phyloP scores from a whole-genome alignment of 2,888 invertebrate genomes.

The Drosophila recens region DNA sequence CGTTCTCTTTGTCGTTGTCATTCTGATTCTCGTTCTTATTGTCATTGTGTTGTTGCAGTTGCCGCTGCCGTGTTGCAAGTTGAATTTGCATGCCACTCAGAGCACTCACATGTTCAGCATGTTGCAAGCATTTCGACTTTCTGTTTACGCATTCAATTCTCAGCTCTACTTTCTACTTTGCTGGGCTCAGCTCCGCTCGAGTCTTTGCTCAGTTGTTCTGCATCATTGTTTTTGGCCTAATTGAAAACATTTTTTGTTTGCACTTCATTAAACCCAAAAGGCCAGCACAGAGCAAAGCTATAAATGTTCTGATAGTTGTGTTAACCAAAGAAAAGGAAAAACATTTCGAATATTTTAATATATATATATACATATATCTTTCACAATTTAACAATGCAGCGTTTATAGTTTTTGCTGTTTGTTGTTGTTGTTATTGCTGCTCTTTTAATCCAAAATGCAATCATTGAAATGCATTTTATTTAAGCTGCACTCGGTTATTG shows the following conservation, averaged over 20 bases:
- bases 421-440: slow-evolving; percentile 21
- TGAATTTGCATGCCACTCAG: slow-evolving; percentile 77
- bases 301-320: slow-evolving; percentile 26
- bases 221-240: slow-evolving; percentile 59
- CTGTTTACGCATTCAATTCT: slow-evolving; percentile 47
- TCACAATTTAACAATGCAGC: slow-evolving; percentile 36
- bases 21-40: slow-evolving; percentile 7
- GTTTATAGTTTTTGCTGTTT: slow-evolving; percentile 16
- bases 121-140: slow-evolving; percentile 57
- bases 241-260: slow-evolving; percentile 79
- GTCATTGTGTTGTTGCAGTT: slow-evolving; percentile 5
- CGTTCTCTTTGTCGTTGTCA: background rate
- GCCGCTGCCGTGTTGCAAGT: slow-evolving; percentile 48
- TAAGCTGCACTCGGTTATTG: slow-evolving; percentile 78
- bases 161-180: background rate
- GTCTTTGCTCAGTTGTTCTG: slow-evolving; percentile 21
- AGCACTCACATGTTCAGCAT: slow-evolving; percentile 59
- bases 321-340: slow-evolving; percentile 24
- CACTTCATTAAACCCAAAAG: slow-evolving; percentile 77
- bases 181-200: slow-evolving; percentile 2
- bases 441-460: slow-evolving; percentile 77
- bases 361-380: slow-evolving; percentile 22
- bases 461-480: slow-evolving; percentile 81
- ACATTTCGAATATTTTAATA: slow-evolving; percentile 40
- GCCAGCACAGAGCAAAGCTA: slow-evolving; percentile 32